A percentile compares a stretch with the other conserved stretches of the same genome.
Evolutionary conservation across 2,113 vertebrate species (phyloP).

Genomic region (Ginglymostoma cirratum): DNA sequence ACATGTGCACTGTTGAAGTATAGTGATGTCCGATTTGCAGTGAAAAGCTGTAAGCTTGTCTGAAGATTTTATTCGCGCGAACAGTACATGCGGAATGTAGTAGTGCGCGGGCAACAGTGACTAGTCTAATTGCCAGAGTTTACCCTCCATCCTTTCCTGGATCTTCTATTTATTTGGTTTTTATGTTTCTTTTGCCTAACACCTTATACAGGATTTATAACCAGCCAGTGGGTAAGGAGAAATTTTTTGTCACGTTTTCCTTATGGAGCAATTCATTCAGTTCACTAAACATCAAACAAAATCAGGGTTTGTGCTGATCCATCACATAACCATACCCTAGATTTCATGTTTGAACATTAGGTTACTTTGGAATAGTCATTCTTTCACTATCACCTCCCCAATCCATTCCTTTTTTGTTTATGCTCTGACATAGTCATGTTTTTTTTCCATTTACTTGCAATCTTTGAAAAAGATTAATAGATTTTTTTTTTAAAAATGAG

Average conservation of each 20-base stretch:
- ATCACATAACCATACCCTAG: neutral
- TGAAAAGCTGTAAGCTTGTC: neutral
- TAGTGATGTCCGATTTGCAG: neutral
- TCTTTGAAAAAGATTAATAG: neutral
- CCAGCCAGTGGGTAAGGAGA: neutral
- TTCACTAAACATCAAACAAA: neutral
- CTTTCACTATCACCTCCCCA: too few species aligned
- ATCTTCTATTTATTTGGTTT: too few species aligned
- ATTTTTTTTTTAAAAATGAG: neutral
- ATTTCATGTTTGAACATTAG: too few species aligned
- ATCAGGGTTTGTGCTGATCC: neutral
- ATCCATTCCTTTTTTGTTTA: neutral
- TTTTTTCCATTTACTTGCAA: neutral
- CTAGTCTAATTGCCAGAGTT: neutral
- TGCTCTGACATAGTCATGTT: too few species aligned
- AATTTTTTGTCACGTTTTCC: neutral
- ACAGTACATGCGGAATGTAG: neutral
- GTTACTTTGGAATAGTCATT: too few species aligned
- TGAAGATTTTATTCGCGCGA: neutral
- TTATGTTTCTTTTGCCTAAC: too few species aligned
- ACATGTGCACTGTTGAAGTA: neutral
- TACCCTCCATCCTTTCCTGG: neutral
- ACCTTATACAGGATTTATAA: neutral
- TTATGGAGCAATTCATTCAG: neutral
- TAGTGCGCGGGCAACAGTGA: neutral